These are phyloP conservation scores for Papilio polytes DNA, from an alignment of 1,140 invertebrate genomes.

Conservation along the genomic window DNA sequence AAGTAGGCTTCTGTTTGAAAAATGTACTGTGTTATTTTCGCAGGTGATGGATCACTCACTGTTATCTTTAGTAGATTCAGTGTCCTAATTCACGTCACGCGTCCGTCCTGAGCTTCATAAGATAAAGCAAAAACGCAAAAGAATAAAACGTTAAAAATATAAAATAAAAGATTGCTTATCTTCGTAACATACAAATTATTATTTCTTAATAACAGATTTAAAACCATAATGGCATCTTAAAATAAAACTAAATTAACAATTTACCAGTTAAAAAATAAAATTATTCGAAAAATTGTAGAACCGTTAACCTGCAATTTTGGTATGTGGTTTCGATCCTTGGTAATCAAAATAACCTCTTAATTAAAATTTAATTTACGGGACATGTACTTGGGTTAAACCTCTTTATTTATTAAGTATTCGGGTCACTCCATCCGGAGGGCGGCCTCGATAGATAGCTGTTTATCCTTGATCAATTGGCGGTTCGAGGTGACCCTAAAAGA, in stretches of 20 bases:
- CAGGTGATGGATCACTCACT: not conserved
- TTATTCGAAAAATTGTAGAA: not conserved
- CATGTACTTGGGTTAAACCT: conserved; percentile 25
- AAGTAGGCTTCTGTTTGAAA: not conserved
- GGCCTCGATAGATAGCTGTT: conserved; percentile 20
- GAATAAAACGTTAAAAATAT: not conserved
- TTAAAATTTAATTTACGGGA: conserved; percentile 17
- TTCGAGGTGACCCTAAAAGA: conserved; percentile 10
- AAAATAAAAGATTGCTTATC: not conserved
- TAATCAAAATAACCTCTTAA: conserved; percentile 15
- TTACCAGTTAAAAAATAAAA: not conserved
- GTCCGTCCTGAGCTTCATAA: not conserved
- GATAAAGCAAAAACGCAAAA: not conserved
- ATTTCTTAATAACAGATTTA: no score
- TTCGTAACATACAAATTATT: not conserved
- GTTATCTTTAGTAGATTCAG: not conserved
- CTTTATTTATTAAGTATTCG: conserved; percentile 27
- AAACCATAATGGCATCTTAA: no score
- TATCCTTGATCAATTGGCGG: conserved; percentile 25
- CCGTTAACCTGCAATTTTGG: not conserved
- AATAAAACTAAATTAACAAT: no score
- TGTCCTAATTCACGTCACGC: conserved; percentile 1
- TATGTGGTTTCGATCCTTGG: not conserved
- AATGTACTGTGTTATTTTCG: not conserved
- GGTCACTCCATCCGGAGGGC: conserved; percentile 24